These are phyloP conservation scores for Cephus pulcher DNA, from an alignment of 2,888 invertebrate genomes.

Conservation along the genomic window DNA sequence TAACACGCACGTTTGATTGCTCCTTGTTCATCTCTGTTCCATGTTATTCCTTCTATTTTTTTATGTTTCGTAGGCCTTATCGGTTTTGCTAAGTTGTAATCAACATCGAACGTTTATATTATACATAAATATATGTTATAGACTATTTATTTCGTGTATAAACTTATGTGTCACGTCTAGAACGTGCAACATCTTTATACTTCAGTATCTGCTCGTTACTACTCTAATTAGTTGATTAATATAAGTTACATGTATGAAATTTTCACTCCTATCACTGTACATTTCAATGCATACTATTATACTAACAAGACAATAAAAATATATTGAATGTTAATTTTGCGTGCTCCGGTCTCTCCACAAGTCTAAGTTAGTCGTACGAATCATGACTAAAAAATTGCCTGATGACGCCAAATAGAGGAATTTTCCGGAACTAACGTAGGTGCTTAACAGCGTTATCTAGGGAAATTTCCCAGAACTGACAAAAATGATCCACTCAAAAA, in stretches of 20 bases:
- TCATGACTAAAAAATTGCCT: background rate
- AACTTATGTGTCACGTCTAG: background rate
- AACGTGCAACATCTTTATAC: background rate
- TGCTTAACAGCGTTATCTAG: too few relatives aligned
- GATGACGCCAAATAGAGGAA: too few relatives aligned
- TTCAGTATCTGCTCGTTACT: background rate
- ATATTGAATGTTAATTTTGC: constrained; percentile 54
- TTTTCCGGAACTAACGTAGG: too few relatives aligned
- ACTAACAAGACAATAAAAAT: constrained; percentile 64
- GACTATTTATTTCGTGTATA: background rate
- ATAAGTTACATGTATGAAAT: constrained; percentile 27
- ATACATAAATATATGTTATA: background rate
- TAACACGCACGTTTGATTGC: background rate
- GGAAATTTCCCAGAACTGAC: too few relatives aligned
- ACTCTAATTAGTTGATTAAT: background rate
- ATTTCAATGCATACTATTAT: constrained; percentile 47
- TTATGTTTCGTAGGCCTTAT: background rate
- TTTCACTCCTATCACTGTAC: constrained; percentile 51
- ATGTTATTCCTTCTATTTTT: background rate
- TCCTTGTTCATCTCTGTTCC: background rate
- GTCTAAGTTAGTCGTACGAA: background rate
- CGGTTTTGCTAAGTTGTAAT: background rate
- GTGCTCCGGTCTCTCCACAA: background rate
- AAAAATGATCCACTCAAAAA: too few relatives aligned
- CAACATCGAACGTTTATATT: background rate